phyloP scores from a whole-genome alignment of 1,140 invertebrate species.

The Calliphora vicina region DNA sequence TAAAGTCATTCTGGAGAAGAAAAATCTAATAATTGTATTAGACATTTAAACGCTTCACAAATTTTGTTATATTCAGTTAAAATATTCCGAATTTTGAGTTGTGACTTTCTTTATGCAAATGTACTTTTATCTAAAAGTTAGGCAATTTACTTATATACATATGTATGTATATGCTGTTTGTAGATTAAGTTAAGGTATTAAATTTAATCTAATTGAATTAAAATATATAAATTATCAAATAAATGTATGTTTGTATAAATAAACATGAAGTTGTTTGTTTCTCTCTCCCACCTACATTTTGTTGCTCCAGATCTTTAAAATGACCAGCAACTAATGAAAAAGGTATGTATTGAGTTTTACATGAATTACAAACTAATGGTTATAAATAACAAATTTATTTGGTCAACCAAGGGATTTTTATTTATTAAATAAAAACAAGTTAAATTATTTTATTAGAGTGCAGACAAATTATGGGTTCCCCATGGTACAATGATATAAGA shows the following conservation, averaged over 20 bases:
- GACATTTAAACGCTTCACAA: no score
- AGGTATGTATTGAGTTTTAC: conserved; percentile 17
- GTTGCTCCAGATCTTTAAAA: background rate
- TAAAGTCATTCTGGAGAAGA: no score
- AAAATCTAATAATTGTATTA: no score
- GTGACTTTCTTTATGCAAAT: no score
- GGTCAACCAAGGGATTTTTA: background rate
- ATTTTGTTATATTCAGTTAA: no score
- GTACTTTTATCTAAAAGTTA: no score
- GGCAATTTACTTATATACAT: background rate
- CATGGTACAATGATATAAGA: no score
- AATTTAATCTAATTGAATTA: conserved; percentile 27
- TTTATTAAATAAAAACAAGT: background rate
- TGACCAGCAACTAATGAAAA: background rate
- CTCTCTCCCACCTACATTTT: background rate
- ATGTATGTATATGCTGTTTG: background rate
- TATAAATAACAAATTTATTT: conserved; percentile 6
- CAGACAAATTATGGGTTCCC: no score
- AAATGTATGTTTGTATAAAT: background rate
- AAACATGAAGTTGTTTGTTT: background rate
- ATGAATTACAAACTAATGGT: conserved; percentile 8
- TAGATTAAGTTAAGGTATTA: conserved; percentile 32
- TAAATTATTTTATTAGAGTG: no score
- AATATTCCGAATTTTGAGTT: no score
- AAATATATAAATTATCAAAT: conserved; percentile 34